phyloP scores from a whole-genome alignment of 1,140 invertebrate species.

The Tetramorium alpestre region DNA sequence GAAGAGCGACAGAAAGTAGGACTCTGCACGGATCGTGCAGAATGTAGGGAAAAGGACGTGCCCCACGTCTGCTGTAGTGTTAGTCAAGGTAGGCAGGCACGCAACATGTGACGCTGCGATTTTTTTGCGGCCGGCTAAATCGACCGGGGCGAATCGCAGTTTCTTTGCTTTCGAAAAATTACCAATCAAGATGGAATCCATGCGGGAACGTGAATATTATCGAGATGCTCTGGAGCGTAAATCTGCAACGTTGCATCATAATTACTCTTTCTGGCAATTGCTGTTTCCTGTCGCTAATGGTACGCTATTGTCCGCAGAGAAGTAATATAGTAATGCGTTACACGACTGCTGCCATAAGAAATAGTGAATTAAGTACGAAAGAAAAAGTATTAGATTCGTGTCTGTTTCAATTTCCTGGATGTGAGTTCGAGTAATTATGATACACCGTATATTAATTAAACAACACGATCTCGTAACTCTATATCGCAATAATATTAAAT shows the following conservation, averaged over 20 bases:
- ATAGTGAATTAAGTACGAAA: neutral
- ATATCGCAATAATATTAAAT: neutral
- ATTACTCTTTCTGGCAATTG: conserved; percentile 58
- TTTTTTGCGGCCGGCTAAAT: conserved; percentile 63
- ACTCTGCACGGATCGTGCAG: conserved; percentile 67
- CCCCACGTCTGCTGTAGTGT: conserved; percentile 65
- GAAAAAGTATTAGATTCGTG: neutral
- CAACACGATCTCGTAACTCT: neutral
- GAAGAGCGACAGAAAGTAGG: conserved; percentile 68
- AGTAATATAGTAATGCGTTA: neutral
- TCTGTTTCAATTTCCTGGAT: neutral
- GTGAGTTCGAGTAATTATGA: neutral
- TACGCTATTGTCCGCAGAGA: conserved; percentile 23
- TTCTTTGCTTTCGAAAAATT: conserved; percentile 62
- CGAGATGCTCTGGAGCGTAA: conserved; percentile 53
- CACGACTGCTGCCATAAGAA: neutral
- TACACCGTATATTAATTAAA: neutral
- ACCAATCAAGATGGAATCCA: conserved; percentile 51
- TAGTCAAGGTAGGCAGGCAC: conserved; percentile 50
- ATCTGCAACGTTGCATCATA: conserved; percentile 57
- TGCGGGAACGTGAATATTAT: conserved; percentile 43
- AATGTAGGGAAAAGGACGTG: conserved; percentile 70
- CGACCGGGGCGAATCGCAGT: conserved; percentile 61
- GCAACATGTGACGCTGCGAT: conserved; percentile 58
- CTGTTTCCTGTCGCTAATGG: conserved; percentile 48